Base-by-base conservation (phyloP, 1,140 invertebrate genomes). In the Pseudomyrmex cubaensis region DNA sequence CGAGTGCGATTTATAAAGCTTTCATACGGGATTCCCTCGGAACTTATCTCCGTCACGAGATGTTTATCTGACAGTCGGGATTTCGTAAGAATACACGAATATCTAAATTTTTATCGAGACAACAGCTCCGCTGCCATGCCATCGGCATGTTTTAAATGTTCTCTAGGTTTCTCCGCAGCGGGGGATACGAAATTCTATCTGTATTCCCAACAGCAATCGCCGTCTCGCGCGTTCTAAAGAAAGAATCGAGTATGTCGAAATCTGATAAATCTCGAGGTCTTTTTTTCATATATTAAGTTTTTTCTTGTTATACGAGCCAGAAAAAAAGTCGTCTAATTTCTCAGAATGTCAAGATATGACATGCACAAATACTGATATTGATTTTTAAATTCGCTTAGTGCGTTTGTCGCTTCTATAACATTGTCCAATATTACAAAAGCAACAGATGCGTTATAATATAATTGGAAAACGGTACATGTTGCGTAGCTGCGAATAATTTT, bases 1-100 rank as follows among this genome's bases (percentile, higher is more conserved):
- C 12, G 2, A 57, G 22, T 15, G n/a, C 77, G 62, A 83, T 83
- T 77, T 83, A 83, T 83, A 62, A 83, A 77, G 44, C 63, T 77
- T 56, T 64, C 73, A 73, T 76, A 73, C n/a, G 5, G 35, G 8
- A 67, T 50, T 13, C 74, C 77, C 73, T 2, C 0, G 67, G 52
- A 44, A 67, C 12, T 17, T 64, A 50, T 12, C 62, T 50, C 35
- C 13, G 48, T 83, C 59, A 48, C n/a, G 15, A 59, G 35, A 67
- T 77, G 17, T 50, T 61, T 83, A 48, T 57, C 44, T 50, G 20
- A 22, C 25, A 10, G 12, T 13, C 20, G 22, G 25, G 57, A 12
- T 83, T 17, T 50, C 46, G 59, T n/a, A 57, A 56, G 59, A 59
- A 20, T 67, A 78, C 66, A 56, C 13, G 54, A 59, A 78, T 9